Evolutionary conservation across 1,140 invertebrate species (phyloP), one percentile per base, ranked within the genome.

Genomic region (Condylostylus longicornis): DNA sequence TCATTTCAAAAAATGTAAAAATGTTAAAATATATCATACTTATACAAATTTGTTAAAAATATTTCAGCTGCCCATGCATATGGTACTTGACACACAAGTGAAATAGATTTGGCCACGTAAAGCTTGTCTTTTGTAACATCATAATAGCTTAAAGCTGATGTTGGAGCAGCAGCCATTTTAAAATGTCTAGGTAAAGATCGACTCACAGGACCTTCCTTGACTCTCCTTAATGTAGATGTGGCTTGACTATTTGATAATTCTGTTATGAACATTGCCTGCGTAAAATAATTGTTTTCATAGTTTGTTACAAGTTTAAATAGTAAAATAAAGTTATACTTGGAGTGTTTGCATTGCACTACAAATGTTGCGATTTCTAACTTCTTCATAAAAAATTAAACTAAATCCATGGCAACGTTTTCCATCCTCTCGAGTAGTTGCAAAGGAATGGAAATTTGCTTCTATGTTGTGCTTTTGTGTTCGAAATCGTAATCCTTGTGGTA

Each of bases 341-440:
- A 96, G 68, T 6, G 88, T 91, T 62, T 93, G 85, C 75, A 97
- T 90, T 23, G 90, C 89, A 44, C 76, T 80, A 58, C 87, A 90
- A 45, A 96, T 91, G 58, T 90, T 84, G 33, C 75, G 70, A 59
- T 90, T 89, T 33, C 76, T 75, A 44, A 94, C 87, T 67, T 93
- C 84, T 66, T 98, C 94, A 67, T 85, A 96, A 62, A 97, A 97
- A 10, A 90, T 78, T 39, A 90, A 72, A 47, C 86, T 87, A 54
- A 90, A 91, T 25, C 95, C 95, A 70, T 91, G 94, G 34, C 79
- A 80, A 46, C 89, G 70, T 42, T 80, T 80, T 30, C 94, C 95
- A 75, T 98, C 90, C 69, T 97, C 91, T 51, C 82, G 75, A 14
- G 94, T 98, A 29, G 97, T 88, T 7, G 97, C 75, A 69, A 98